Evolutionary conservation across 1,140 invertebrate species (phyloP), one percentile per base, ranked within the genome.

Genomic region (Drosophila virilis): DNA sequence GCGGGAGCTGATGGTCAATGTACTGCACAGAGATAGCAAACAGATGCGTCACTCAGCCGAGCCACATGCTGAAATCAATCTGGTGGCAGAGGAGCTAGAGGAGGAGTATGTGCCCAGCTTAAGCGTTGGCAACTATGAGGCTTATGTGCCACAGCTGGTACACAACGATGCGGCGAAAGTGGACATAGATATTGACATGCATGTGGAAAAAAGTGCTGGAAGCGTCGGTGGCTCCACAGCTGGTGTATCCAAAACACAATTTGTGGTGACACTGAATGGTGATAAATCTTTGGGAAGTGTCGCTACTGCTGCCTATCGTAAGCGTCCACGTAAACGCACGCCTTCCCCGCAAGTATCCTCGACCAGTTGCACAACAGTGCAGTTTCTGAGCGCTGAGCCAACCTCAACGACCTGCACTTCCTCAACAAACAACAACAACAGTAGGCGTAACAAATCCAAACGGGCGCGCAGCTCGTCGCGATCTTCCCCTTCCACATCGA

Each of bases 221-320:
- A 67, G 70, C 7, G 76, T n/a, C n/a, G 38, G 15, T 1, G 15
- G 42, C n/a, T 38, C 50, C 35, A 43, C 65, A 0, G 13, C 62
- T 1, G 48, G 43, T 9, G 43, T 42, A 6, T 91, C 82, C 60
- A 92, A 92, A 52, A 92, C 91, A 8, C 93, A 94, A 79, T 95
- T 95, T 90, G 94, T 95, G 65, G 94, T 95, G 0, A 95, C 95
- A 12, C 92, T 95, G 80, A 94, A 95, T 77, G 94, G 95, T 42
- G 77, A 91, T 8, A 68, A 80, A 33, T 72, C 77, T 10, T 10
- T 70, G 8, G 70, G 57, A 9, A 64, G 72, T 37, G 54, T 5
- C 1, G 40, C 48, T 12, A 43, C 58, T 40, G n/a, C 43, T 4
- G 54, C 77, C 13, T 80, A 51, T 61, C 77, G 80, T 7, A 72